Evolutionary conservation across 2,888 invertebrate genomes (phyloP).

Genomic region (Macropis europaea): DNA sequence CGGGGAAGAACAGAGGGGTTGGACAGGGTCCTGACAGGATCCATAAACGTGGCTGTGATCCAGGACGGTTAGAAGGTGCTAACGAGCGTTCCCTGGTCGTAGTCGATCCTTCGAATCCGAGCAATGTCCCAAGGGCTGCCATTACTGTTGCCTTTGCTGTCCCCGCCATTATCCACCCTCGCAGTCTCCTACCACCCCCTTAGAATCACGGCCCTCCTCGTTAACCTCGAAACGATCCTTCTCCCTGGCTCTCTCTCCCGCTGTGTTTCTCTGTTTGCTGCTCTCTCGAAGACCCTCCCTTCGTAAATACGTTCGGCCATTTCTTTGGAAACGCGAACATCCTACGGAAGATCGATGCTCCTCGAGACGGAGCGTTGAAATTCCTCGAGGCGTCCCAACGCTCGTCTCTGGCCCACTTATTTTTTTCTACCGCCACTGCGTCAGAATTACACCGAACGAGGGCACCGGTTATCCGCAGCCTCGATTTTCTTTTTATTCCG

Average conservation of each 20-base stretch:
- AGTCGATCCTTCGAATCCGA: constrained; percentile 60
- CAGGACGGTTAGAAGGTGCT: constrained; percentile 70
- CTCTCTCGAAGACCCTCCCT: background rate
- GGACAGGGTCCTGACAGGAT: constrained; percentile 47
- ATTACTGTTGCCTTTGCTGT: constrained; percentile 65
- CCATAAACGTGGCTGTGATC: constrained; percentile 60
- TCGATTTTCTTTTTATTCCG: no score
- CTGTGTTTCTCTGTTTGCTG: background rate
- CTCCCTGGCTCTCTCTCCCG: background rate
- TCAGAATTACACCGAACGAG: no score
- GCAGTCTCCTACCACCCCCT: constrained; percentile 44
- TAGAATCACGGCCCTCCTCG: constrained; percentile 68
- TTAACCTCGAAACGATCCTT: constrained; percentile 67
- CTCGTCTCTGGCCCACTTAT: background rate
- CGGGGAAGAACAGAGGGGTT: constrained; percentile 5
- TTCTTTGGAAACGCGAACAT: constrained; percentile 1
- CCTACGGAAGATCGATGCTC: background rate
- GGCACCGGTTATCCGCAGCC: no score
- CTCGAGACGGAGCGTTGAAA: background rate
- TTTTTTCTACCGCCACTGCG: no score
- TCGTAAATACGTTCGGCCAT: constrained; percentile 8
- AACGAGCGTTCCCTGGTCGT: constrained; percentile 71
- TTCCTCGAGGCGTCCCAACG: background rate
- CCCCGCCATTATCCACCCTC: constrained; percentile 68
- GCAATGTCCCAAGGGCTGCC: constrained; percentile 70